Conservation (phyloP, 2,113 vertebrate genomes). For the Ophiodon elongatus region DNA sequence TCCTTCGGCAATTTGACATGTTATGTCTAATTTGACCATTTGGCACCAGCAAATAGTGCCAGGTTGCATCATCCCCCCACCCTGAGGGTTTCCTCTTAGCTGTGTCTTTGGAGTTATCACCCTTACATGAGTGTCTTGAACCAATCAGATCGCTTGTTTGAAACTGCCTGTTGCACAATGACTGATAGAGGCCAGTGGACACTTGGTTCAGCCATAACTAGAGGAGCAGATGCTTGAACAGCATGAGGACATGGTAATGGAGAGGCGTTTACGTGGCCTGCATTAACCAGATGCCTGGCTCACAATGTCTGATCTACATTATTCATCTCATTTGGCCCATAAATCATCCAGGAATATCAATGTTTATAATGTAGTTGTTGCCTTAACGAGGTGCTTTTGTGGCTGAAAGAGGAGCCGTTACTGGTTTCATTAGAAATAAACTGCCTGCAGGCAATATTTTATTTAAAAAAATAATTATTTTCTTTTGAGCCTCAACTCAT, state of each 20-base stretch:
- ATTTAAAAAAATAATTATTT: not conserved
- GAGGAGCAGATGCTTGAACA: slow-evolving; percentile 57
- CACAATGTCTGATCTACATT: slow-evolving; percentile 34
- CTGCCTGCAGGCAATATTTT: not conserved
- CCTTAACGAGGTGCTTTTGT: slow-evolving; percentile 31
- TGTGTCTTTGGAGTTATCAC: not conserved
- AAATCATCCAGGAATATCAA: slow-evolving; percentile 43
- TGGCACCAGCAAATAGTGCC: slow-evolving; percentile 4
- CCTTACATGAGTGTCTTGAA: not conserved
- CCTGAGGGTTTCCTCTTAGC: not conserved
- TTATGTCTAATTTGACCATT: slow-evolving; percentile 10
- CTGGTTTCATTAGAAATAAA: slow-evolving; percentile 44
- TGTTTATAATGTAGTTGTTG: slow-evolving; percentile 27
- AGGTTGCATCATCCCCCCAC: slow-evolving; percentile 14
- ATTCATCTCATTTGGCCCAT: slow-evolving; percentile 56
- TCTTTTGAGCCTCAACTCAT: not conserved
- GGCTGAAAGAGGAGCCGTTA: slow-evolving; percentile 22
- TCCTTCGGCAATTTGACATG: slow-evolving; percentile 6
- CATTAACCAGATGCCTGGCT: slow-evolving; percentile 47
- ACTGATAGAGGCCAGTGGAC: slow-evolving; percentile 19
- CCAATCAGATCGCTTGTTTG: slow-evolving; percentile 18
- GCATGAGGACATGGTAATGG: slow-evolving; percentile 43
- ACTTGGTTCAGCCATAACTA: not conserved
- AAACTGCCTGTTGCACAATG: slow-evolving; percentile 17
- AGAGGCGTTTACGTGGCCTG: slow-evolving; percentile 47